Evolutionary conservation across 2,888 invertebrate genomes (phyloP).

Genomic region (Dimorphilus gyrociliatus): DNA sequence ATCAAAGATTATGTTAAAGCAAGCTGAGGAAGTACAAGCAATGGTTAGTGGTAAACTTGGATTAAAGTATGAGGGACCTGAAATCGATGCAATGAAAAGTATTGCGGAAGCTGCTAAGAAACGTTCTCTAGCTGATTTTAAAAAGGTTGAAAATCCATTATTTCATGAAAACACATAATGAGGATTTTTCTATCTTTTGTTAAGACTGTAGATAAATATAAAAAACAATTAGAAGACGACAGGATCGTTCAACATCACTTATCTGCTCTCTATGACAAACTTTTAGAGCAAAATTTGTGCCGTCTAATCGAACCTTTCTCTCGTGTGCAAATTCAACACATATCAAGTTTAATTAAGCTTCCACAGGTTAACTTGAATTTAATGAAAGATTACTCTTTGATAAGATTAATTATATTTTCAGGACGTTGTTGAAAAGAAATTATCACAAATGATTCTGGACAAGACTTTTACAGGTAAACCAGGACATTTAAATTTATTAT

Average conservation of each 20-base stretch:
- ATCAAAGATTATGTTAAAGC: constrained; percentile 90
- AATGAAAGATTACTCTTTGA: background rate
- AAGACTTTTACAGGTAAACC: constrained; percentile 58
- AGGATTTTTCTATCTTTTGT: constrained; percentile 5
- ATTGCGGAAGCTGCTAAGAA: constrained; percentile 91
- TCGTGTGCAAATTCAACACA: constrained; percentile 77
- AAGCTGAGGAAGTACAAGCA: constrained; percentile 81
- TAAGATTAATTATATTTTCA: no score
- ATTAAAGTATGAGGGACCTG: constrained; percentile 81
- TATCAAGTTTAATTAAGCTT: no score
- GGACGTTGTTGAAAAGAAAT: constrained; percentile 86
- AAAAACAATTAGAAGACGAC: constrained; percentile 78
- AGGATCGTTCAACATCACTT: constrained; percentile 91
- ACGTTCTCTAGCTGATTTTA: constrained; percentile 89
- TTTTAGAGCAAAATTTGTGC: constrained; percentile 96
- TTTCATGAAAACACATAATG: no score
- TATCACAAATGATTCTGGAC: constrained; percentile 99
- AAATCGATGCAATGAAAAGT: constrained; percentile 93
- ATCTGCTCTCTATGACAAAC: constrained; percentile 86
- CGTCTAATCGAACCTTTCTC: constrained; percentile 98
- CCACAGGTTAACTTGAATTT: no score
- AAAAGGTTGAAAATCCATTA: constrained; percentile 43
- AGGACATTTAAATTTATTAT: background rate
- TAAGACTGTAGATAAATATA: constrained; percentile 64
- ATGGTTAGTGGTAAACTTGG: constrained; percentile 92